Evolutionary conservation across 35 echinoderm and acorn worm species (phyloP), one percentile per base, ranked within the genome.

Genomic region (Hemicentrotus pulcherrimus): DNA sequence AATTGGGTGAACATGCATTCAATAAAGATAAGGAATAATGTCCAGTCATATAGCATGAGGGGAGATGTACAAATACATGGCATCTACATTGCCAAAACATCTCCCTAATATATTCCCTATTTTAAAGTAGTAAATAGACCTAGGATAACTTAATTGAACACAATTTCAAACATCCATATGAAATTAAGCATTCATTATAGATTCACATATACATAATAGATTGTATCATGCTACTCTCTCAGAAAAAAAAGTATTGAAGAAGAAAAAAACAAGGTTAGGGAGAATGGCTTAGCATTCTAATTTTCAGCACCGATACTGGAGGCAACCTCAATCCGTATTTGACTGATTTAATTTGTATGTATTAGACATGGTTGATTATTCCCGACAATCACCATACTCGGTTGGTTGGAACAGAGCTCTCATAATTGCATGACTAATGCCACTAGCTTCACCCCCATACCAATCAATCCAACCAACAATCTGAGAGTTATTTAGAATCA

Each of bases 281-380:
- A 28, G 61, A 19, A 70, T 70, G 22, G 16, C 2, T 70, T 16
- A 70, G 61, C 16, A 70, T 70, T 70, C 24, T 5, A 70, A 70
- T 70, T 14, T 24, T 70, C 61, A 70, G 61, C 24, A 70, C 61
- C 0, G 16, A 70, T 28, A 28, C 61, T 70, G 61, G 0, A 70
- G 16, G 2, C 22, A 70, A 70, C 4, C 61, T 70, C 18, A 70
- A 2, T 70, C 16, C 61, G 24, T 70, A 70, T 70, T 70, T 70
- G 13, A 5, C 16, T 28, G 18, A 70, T 70, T 70, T 28, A 70
- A 70, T 70, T 70, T 70, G 61, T 28, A 70, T 19, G 61, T 28
- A 70, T 70, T 70, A 70, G 61, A 78, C 65, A 78, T 78, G 65
- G 65, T 78, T 78, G 65, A n/a, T n/a, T 78, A 78, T 78, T 78